Conservation (phyloP, 2,113 vertebrate genomes). For the Otocyon megalotis region DNA sequence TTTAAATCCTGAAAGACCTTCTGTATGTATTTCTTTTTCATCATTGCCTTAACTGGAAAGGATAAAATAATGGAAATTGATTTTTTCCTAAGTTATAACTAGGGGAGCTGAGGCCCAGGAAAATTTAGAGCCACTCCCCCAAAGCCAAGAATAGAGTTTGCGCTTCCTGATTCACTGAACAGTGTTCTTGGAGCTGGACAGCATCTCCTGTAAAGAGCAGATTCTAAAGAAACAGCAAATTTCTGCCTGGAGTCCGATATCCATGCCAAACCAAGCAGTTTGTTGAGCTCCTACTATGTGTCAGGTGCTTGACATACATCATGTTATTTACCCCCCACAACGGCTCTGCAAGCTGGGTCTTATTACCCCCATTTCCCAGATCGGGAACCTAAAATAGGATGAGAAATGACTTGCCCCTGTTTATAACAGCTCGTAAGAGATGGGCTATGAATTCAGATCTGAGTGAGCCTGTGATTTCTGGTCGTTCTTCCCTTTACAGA, state of each 20-base stretch:
- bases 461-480: background rate
- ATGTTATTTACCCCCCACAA: background rate
- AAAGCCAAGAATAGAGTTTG: background rate
- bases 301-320: background rate
- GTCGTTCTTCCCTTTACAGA: background rate
- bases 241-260: background rate
- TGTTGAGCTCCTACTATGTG: background rate
- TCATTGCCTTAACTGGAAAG: background rate
- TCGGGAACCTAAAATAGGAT: background rate
- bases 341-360: background rate
- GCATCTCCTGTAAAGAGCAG: fast-evolving
- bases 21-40: background rate
- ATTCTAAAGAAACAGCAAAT: background rate
- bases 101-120: background rate
- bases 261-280: fast-evolving
- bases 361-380: background rate
- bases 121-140: background rate
- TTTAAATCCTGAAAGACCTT: background rate
- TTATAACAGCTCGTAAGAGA: background rate
- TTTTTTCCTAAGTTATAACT: background rate
- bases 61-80: background rate
- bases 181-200: background rate
- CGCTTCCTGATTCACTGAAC: background rate
- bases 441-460: background rate
- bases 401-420: background rate